Percentiles rank a stretch among this genome's conserved stretches.
Evolutionary conservation across 2,888 invertebrate species (phyloP).

Genomic region (Boloria selene): DNA sequence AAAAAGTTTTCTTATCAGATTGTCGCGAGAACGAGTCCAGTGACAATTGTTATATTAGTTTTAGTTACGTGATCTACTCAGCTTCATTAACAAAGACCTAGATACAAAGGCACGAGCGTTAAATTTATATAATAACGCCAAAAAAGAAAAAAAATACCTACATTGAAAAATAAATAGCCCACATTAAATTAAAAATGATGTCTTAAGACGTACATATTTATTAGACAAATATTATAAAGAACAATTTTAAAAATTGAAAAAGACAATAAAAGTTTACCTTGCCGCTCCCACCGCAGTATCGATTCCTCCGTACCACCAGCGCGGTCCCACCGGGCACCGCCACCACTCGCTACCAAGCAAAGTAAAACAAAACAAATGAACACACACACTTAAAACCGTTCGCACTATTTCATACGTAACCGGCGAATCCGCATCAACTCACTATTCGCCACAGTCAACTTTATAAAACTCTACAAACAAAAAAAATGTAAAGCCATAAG

Average conservation of each 20-base stretch:
- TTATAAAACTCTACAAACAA: conserved; percentile 60
- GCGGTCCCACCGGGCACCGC: conserved; percentile 59
- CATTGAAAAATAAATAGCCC: neutral
- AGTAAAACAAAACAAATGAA: conserved; percentile 74
- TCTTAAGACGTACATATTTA: neutral
- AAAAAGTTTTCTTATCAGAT: too few relatives aligned
- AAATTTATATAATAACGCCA: conserved; percentile 7
- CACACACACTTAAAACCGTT: conserved; percentile 69
- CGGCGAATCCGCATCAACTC: conserved; percentile 65
- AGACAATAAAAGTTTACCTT: conserved; percentile 65
- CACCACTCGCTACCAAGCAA: conserved; percentile 67
- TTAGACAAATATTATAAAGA: neutral
- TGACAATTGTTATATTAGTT: neutral
- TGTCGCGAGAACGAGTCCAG: neutral
- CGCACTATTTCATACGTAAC: conserved; percentile 60
- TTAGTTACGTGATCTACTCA: neutral
- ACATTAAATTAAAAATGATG: neutral
- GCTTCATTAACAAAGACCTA: conserved; percentile 11
- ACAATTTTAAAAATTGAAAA: conserved; percentile 28
- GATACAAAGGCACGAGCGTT: neutral
- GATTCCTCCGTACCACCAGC: conserved; percentile 75
- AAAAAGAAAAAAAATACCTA: neutral
- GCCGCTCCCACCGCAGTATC: conserved; percentile 78
- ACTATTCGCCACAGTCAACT: conserved; percentile 65
- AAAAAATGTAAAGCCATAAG: conserved; percentile 51